Evolutionary conservation across 2,113 vertebrate genomes (phyloP).

Genomic region (Gnathonemus echidnorhynchus): DNA sequence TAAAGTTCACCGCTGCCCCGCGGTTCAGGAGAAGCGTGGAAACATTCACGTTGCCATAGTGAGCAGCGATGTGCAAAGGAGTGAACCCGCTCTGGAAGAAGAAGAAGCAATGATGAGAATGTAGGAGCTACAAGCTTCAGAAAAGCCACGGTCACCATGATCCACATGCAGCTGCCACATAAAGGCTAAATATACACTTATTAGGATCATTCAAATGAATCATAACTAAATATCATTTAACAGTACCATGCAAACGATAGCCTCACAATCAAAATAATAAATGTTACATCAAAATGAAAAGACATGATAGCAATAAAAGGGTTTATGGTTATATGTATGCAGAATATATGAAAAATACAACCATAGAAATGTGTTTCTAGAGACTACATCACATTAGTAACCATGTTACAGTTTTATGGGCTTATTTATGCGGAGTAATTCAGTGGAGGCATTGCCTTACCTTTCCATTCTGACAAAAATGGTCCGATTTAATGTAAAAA

Average conservation of each 20-base stretch:
- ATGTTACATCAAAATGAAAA: neutral
- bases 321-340: neutral
- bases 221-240: neutral
- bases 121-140: neutral
- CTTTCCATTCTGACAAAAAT: slow-evolving; percentile 71
- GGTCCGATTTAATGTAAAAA: slow-evolving; percentile 59
- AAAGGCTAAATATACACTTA: neutral
- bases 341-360: neutral
- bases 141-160: neutral
- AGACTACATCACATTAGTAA: slow-evolving; percentile 23
- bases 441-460: slow-evolving; percentile 52
- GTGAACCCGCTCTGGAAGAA: slow-evolving; percentile 87
- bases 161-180: neutral
- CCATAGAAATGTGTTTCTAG: slow-evolving; percentile 4
- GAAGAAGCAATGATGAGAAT: neutral
- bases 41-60: slow-evolving; percentile 94
- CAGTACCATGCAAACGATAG: neutral
- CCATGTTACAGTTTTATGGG: slow-evolving; percentile 25
- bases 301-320: neutral
- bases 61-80: slow-evolving; percentile 85
- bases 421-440: slow-evolving; percentile 1
- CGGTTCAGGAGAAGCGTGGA: slow-evolving; percentile 95
- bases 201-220: neutral
- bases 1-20: slow-evolving; percentile 93
- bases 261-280: slow-evolving; percentile 2